These are phyloP conservation scores for Synanceia verrucosa DNA, from an alignment of 2,797 vertebrate species.

Conservation along the genomic window DNA sequence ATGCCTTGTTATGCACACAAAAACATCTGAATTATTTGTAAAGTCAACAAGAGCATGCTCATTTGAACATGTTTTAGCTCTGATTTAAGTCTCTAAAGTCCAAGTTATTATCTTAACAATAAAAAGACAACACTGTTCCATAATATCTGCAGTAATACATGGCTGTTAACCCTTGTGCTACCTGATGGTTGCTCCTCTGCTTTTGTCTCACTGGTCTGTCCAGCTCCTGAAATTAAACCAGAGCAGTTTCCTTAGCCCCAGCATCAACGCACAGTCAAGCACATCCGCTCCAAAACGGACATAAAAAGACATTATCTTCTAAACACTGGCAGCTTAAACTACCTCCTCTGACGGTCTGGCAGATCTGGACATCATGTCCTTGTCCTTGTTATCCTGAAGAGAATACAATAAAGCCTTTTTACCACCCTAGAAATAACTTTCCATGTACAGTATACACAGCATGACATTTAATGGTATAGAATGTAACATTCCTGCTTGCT, in stretches of 20 bases:
- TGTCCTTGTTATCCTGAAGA: slow-evolving; percentile 40
- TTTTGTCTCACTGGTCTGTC: slow-evolving; percentile 27
- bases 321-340: not conserved
- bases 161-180: not conserved
- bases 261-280: not conserved
- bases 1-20: not conserved
- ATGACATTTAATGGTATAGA: not conserved
- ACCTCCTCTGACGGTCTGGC: slow-evolving; percentile 54
- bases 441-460: not conserved
- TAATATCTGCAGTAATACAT: not conserved
- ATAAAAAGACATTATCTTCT: not conserved
- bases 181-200: slow-evolving; percentile 38
- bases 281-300: not conserved
- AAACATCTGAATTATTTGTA: not conserved
- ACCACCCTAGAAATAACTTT: not conserved
- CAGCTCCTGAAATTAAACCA: slow-evolving; percentile 60
- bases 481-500: too few species aligned
- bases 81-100: too few species aligned
- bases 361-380: slow-evolving; percentile 35
- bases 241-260: not conserved
- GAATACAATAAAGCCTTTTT: not conserved
- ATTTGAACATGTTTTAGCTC: too few species aligned
- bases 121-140: not conserved
- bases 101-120: not conserved
- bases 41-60: not conserved